phyloP scores from a whole-genome alignment of 2,113 vertebrate species.

The Pipra filicauda region DNA sequence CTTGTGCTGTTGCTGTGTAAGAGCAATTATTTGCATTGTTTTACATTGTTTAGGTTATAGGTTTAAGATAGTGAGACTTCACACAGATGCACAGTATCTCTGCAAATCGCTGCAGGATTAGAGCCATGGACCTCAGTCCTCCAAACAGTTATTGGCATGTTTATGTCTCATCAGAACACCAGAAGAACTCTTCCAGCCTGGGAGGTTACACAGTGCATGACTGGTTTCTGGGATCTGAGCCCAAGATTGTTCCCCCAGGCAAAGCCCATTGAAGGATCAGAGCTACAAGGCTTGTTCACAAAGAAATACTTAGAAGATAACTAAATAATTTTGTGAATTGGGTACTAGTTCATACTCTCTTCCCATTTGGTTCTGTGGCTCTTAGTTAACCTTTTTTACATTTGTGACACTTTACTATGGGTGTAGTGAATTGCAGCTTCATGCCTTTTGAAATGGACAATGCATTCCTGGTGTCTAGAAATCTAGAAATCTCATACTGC shows the following conservation, averaged over 20 bases:
- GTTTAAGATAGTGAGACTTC: background rate
- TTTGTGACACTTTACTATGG: background rate
- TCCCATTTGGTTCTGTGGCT: background rate
- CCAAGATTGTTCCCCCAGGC: background rate
- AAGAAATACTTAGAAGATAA: background rate
- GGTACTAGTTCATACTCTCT: background rate
- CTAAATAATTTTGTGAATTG: background rate
- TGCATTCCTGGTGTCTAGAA: background rate
- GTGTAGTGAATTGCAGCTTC: background rate
- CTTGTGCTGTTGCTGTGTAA: background rate
- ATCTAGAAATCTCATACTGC: background rate
- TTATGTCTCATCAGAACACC: background rate
- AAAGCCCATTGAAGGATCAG: background rate
- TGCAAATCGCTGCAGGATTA: background rate
- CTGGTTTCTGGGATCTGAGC: background rate
- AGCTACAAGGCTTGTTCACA: background rate
- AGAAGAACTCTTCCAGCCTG: background rate
- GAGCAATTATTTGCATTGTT: slow-evolving; percentile 23
- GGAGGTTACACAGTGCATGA: background rate
- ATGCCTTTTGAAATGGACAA: background rate
- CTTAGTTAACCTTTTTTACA: background rate
- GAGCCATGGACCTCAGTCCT: background rate
- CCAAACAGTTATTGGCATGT: background rate
- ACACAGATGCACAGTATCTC: background rate
- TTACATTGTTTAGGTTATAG: background rate